These are phyloP conservation scores for Rhombomys opimus DNA, from an alignment of 2,113 vertebrate species.

Conservation along the genomic window DNA sequence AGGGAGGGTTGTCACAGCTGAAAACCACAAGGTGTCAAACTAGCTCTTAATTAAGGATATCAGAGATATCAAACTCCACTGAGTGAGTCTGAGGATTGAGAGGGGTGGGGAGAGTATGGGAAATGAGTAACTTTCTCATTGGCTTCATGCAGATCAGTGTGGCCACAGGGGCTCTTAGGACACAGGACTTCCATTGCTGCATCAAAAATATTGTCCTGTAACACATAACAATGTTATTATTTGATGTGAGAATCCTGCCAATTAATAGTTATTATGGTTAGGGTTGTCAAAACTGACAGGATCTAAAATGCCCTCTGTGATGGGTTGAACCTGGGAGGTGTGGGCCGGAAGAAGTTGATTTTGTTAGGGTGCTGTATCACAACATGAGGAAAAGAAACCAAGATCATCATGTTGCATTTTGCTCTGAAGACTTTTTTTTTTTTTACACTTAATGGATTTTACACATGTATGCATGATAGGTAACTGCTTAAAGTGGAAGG, in stretches of 20 bases:
- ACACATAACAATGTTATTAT: not conserved
- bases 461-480: not conserved
- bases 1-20: not conserved
- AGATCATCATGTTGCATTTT: not conserved
- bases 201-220: not conserved
- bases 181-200: not conserved
- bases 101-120: no score
- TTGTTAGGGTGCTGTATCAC: not conserved
- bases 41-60: not conserved
- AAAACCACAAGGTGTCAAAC: not conserved
- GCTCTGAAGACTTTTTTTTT: not conserved
- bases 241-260: not conserved
- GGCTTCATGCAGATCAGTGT: accelerated
- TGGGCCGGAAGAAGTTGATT: not conserved
- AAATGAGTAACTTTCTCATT: not conserved
- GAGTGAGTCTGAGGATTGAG: not conserved
- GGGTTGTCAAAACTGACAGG: not conserved
- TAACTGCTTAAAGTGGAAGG: not conserved
- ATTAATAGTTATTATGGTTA: not conserved
- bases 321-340: not conserved
- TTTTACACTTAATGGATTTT: not conserved
- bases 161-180: not conserved
- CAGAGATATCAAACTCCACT: no score
- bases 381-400: not conserved
- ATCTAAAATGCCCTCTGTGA: not conserved